Conservation (phyloP, 2,888 invertebrate species). For the Neoascia interrupta region DNA sequence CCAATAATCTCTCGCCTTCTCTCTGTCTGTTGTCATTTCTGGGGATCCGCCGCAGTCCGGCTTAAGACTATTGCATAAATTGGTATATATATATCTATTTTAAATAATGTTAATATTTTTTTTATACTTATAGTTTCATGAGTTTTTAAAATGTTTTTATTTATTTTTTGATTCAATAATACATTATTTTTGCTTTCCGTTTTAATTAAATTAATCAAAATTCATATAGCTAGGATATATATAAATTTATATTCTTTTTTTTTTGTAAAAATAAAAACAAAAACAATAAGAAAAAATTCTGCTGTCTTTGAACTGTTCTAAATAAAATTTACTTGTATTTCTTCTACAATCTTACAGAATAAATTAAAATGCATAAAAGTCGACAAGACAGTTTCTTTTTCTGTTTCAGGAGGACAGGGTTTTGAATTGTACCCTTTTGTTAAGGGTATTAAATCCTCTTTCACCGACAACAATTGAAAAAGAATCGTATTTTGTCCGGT, state of each 20-base stretch:
- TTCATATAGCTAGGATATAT: constrained; percentile 54
- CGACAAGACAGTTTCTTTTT: constrained; percentile 1
- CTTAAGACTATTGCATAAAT: constrained; percentile 59
- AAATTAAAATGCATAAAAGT: constrained; percentile 61
- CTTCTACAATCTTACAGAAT: constrained; percentile 56
- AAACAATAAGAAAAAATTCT: constrained; percentile 16
- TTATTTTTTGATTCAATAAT: constrained; percentile 26
- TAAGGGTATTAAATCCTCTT: too few species aligned
- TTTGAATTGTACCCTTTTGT: neutral
- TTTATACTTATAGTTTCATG: constrained; percentile 34
- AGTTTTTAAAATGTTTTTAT: constrained; percentile 11
- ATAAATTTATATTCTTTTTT: constrained; percentile 5
- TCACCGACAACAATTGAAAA: too few species aligned
- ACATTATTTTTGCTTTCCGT: neutral
- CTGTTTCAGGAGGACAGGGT: neutral
- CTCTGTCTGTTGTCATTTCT: constrained; percentile 7
- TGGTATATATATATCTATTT: constrained; percentile 65
- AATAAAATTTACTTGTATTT: constrained; percentile 10
- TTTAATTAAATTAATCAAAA: constrained; percentile 50
- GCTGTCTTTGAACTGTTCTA: too few species aligned
- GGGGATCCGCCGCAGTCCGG: constrained; percentile 24
- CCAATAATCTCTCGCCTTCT: neutral
- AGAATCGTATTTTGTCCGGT: too few species aligned
- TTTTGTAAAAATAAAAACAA: constrained; percentile 31
- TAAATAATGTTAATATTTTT: constrained; percentile 51